Percentiles rank a stretch among this genome's conserved stretches.
phyloP scores from a whole-genome alignment of 2,888 invertebrate species.

The Conomelus anceps region DNA sequence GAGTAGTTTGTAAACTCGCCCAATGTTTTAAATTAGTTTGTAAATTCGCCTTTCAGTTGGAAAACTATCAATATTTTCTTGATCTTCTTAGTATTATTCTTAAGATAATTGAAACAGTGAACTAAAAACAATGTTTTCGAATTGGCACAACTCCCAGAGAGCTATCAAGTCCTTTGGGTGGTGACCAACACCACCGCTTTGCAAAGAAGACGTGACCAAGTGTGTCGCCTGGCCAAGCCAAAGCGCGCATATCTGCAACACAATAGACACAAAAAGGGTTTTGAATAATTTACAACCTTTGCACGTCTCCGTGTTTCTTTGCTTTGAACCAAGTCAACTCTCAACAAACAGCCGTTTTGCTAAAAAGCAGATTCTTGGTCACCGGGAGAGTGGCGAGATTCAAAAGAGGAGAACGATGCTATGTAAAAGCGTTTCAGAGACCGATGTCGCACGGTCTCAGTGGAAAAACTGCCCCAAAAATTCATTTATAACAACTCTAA shows the following conservation, averaged over 20 bases:
- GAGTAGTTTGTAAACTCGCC: no score
- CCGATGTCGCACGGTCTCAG: not conserved
- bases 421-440: not conserved
- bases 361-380: not conserved
- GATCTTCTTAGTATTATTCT: no score
- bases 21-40: no score
- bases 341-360: not conserved
- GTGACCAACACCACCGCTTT: not conserved
- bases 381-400: not conserved
- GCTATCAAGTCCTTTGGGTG: not conserved
- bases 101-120: not conserved
- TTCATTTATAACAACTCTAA: conserved; percentile 2
- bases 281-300: conserved; percentile 11
- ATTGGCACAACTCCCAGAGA: not conserved
- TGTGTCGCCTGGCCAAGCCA: no score
- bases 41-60: no score
- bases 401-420: no score
- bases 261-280: not conserved
- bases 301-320: not conserved
- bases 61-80: no score
- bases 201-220: not conserved
- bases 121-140: not conserved
- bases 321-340: not conserved
- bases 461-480: not conserved
- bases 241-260: not conserved